Base-by-base conservation (phyloP, 2,888 invertebrate species). In the Syritta pipiens region DNA sequence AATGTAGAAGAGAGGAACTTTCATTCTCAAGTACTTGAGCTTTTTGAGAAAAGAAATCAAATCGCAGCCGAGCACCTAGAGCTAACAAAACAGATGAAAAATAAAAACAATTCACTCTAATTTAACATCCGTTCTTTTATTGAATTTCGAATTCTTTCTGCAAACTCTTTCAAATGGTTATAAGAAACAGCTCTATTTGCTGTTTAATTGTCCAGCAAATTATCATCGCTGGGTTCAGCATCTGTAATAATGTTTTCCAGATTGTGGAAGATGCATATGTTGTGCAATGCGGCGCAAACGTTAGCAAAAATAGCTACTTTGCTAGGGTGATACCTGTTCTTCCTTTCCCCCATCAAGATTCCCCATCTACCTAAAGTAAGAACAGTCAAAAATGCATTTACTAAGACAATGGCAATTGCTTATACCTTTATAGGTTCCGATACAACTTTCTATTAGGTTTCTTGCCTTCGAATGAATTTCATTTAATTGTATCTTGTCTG, bases 281-380 rank as follows among this genome's bases (percentile, higher is more conserved):
- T 40, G 19, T 40, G 40, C 19, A 40, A 40, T 40, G 40, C 40
- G 19, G 17, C 14, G 9, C 40, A 40, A 14, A 40, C 40, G 9
- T 40, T 40, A 4, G 19, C 19, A 17, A 40, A 17, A 4, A 4
- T 40, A 40, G 19, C 19, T 7, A 40, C 44, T 44, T 44, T 44
- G 12, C 3, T 20, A 10, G 44, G 44, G 24, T 44, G 22, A 14
- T 44, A 44, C 20, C 44, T 20, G 24, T 10, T 20, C 24, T 44
- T 44, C 44, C 44, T 44, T 22, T 44, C n/a, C 24, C 14, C 44
- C n/a, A 44, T n/a, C n/a, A n/a, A n/a, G n/a, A n/a, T n/a, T n/a
- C n/a, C n/a, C n/a, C n/a, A n/a, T n/a, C n/a, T n/a, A n/a, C n/a
- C n/a, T n/a, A n/a, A n/a, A 5, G 20, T 24, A 22, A 4, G 22